Percentiles rank a stretch among this genome's conserved stretches.
Evolutionary conservation across 2,113 vertebrate genomes (phyloP).

Genomic region (Neofelis nebulosa): DNA sequence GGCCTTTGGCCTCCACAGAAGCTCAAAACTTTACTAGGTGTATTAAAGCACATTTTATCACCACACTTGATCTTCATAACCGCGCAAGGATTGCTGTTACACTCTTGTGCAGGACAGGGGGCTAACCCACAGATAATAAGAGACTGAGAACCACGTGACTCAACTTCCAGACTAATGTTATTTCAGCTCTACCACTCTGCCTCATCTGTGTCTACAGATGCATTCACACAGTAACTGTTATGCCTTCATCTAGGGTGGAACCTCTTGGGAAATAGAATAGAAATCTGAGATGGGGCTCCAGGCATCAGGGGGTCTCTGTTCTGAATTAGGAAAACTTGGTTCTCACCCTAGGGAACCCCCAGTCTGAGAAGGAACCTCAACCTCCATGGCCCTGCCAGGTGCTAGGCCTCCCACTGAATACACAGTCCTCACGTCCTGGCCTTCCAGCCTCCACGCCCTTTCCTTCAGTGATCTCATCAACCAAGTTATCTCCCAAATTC

Average conservation of each 20-base stretch:
- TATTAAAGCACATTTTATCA: background rate
- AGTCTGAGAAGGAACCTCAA: background rate
- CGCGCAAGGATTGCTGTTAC: background rate
- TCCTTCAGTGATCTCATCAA: background rate
- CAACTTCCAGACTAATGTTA: background rate
- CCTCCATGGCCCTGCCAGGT: background rate
- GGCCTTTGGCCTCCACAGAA: background rate
- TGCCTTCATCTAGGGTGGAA: background rate
- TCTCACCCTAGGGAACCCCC: background rate
- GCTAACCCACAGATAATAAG: background rate
- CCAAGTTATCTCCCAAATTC: background rate
- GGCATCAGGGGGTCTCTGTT: background rate
- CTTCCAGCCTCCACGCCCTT: background rate
- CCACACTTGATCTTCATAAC: background rate
- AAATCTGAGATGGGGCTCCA: background rate
- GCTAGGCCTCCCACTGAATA: background rate
- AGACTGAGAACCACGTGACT: background rate
- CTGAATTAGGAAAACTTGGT: background rate
- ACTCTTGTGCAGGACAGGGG: background rate
- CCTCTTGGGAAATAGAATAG: background rate
- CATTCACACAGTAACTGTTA: background rate
- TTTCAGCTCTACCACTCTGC: background rate
- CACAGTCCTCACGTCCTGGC: background rate
- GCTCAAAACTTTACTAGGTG: background rate
- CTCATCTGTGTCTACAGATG: background rate